phyloP scores from a whole-genome alignment of 2,888 invertebrate genomes.

The Drosophila austrosaltans region DNA sequence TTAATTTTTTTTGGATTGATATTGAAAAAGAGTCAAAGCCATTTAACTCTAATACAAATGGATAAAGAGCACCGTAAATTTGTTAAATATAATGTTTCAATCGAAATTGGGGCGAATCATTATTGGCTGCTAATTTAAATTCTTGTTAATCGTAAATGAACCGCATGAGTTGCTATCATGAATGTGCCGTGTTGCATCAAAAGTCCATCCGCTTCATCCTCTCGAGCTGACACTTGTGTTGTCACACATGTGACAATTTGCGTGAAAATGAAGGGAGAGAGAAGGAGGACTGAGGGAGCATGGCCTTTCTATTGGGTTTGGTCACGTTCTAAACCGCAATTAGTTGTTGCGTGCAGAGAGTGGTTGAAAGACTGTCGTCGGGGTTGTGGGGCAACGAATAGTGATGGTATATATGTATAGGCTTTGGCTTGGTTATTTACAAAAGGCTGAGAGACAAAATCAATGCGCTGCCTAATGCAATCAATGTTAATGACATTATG shows the following conservation, averaged over 20 bases:
- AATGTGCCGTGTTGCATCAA: conserved; percentile 40
- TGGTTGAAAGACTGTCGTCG: conserved; percentile 42
- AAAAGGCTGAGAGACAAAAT: conserved; percentile 69
- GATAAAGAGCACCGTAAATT: background rate
- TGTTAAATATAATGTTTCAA: background rate
- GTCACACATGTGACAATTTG: conserved; percentile 6
- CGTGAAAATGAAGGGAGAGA: background rate
- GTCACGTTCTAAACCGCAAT: conserved; percentile 74
- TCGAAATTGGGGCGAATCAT: conserved; percentile 9
- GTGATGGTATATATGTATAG: no score
- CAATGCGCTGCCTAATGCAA: conserved; percentile 72
- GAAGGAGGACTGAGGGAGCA: background rate
- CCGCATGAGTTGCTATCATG: conserved; percentile 26
- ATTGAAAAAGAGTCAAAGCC: conserved; percentile 64
- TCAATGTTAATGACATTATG: conserved; percentile 80
- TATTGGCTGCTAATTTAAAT: conserved; percentile 65
- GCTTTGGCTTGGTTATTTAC: conserved; percentile 62
- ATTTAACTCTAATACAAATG: conserved; percentile 42
- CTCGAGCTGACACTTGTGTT: conserved; percentile 16
- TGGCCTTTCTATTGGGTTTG: conserved; percentile 37
- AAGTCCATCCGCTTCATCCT: conserved; percentile 13
- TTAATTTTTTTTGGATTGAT: conserved; percentile 36
- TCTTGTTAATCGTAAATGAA: conserved; percentile 68
- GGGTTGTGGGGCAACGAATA: background rate
- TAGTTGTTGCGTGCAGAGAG: conserved; percentile 71